Evolutionary conservation across 2,113 vertebrate species (phyloP).

Genomic region (Beaufortia kweichowensis): DNA sequence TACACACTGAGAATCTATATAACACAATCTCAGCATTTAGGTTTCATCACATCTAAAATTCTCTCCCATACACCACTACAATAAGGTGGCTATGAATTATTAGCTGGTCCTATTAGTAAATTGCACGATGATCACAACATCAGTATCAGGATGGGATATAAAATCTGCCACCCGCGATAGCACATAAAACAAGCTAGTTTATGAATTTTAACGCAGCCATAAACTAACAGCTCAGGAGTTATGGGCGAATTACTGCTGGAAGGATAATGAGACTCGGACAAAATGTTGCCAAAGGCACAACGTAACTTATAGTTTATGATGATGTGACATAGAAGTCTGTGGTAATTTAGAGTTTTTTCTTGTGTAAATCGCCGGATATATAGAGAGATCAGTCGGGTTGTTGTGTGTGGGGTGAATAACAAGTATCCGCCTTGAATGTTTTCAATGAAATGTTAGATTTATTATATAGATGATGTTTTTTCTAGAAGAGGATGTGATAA

Average conservation of each 20-base stretch:
- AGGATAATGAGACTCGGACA: conserved; percentile 21
- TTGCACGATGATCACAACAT: conserved; percentile 61
- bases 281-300: not conserved
- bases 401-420: conserved; percentile 1
- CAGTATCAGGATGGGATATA: conserved; percentile 51
- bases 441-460: not conserved
- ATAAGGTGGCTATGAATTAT: conserved; percentile 50
- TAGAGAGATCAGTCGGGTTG: not conserved
- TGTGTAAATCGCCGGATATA: not conserved
- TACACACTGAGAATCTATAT: conserved; percentile 16
- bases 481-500: too few relatives aligned
- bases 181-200: conserved; percentile 39
- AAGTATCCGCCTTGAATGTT: not conserved
- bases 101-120: conserved; percentile 54
- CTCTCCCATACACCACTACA: conserved; percentile 36
- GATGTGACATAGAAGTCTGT: not conserved
- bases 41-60: conserved; percentile 38
- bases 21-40: conserved; percentile 46
- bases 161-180: conserved; percentile 37
- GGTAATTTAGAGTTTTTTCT: conserved; percentile 22
- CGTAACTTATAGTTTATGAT: conserved; percentile 21
- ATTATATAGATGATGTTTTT: too few relatives aligned
- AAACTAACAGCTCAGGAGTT: conserved; percentile 40
- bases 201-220: conserved; percentile 49
- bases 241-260: conserved; percentile 48